A percentile compares a stretch with the other conserved stretches of the same genome.
phyloP scores from a whole-genome alignment of 2,888 invertebrate genomes.

The Germaria angustata region DNA sequence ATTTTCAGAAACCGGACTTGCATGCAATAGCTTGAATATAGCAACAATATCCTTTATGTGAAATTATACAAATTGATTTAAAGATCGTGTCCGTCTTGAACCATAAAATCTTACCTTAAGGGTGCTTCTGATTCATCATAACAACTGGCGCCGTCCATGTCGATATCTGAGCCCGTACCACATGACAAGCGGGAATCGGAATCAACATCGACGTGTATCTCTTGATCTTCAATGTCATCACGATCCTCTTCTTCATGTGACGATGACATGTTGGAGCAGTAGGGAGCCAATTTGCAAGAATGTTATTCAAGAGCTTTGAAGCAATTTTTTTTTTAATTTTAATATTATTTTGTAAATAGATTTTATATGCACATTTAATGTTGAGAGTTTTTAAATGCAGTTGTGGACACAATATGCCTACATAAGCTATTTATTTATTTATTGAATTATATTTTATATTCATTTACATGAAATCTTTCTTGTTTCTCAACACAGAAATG shows the following conservation, averaged over 20 bases:
- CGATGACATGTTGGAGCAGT: slow-evolving; percentile 74
- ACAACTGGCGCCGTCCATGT: slow-evolving; percentile 80
- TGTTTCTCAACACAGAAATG: no score
- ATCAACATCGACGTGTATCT: slow-evolving; percentile 80
- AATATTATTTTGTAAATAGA: not conserved
- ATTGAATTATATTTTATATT: no score
- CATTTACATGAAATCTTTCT: no score
- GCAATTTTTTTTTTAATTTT: no score
- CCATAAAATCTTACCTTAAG: slow-evolving; percentile 74
- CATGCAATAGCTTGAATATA: no score
- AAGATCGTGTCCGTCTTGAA: no score
- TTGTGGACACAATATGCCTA: no score
- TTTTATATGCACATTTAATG: not conserved
- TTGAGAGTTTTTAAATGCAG: not conserved
- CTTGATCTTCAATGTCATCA: slow-evolving; percentile 79
- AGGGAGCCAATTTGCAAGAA: slow-evolving; percentile 73
- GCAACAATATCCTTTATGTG: no score
- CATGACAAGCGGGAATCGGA: slow-evolving; percentile 80
- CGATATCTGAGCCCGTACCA: slow-evolving; percentile 79
- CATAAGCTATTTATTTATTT: no score
- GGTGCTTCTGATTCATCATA: slow-evolving; percentile 80
- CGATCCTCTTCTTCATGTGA: slow-evolving; percentile 78
- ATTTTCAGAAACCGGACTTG: no score
- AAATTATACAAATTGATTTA: no score
- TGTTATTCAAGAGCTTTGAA: not conserved